Conservation (phyloP, 2,888 invertebrate species). For the Augiades crinisus region DNA sequence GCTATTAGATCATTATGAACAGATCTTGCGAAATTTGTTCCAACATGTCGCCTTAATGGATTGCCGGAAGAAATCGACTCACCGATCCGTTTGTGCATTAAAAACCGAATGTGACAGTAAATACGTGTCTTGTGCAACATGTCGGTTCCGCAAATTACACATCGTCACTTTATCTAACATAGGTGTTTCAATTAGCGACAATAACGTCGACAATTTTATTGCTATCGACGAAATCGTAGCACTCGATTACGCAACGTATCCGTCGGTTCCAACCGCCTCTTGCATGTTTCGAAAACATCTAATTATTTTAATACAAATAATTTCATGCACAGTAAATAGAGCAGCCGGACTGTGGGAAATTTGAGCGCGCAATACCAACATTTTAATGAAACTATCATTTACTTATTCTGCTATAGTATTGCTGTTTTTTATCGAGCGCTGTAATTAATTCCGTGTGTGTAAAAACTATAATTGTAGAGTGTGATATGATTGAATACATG, state of each 20-base stretch:
- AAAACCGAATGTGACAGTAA: constrained; percentile 23
- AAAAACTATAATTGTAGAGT: constrained; percentile 20
- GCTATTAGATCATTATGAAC: background rate
- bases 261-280: background rate
- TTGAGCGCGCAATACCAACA: background rate
- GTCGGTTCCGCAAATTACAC: constrained; percentile 30
- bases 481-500: constrained; percentile 27
- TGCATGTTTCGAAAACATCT: constrained; percentile 13
- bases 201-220: constrained; percentile 31
- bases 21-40: constrained; percentile 7
- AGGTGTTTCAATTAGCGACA: constrained; percentile 37
- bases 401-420: background rate
- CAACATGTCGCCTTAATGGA: constrained; percentile 12
- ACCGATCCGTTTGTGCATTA: constrained; percentile 13
- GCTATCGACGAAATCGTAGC: constrained; percentile 34
- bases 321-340: constrained; percentile 7
- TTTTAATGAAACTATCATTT: background rate
- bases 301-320: constrained; percentile 18
- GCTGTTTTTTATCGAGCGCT: background rate
- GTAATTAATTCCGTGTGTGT: background rate
- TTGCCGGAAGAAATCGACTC: constrained; percentile 19
- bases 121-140: constrained; percentile 24
- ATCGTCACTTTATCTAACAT: constrained; percentile 37
- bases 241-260: constrained; percentile 32
- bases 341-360: constrained; percentile 18